These are phyloP conservation scores for Agraylea sexmaculata DNA, from an alignment of 1,140 invertebrate species.

Conservation along the genomic window DNA sequence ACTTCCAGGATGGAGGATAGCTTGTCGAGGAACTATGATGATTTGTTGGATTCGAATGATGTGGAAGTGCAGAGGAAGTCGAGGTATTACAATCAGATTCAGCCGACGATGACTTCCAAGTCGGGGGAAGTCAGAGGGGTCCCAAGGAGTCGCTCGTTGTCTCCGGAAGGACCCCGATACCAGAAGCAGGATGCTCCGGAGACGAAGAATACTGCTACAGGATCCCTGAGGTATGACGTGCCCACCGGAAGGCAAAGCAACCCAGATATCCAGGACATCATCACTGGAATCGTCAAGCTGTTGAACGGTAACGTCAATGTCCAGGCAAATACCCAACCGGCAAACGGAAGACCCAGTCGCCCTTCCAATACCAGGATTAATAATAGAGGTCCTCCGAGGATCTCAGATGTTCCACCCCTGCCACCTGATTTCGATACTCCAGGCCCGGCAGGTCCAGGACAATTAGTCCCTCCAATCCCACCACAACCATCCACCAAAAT, in stretches of 20 bases:
- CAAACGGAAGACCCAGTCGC: constrained; percentile 40
- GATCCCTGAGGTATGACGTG: constrained; percentile 20
- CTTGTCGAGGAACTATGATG: constrained; percentile 28
- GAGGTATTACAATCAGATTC: constrained; percentile 33
- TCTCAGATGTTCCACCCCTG: constrained; percentile 58
- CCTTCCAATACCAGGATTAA: constrained; percentile 65
- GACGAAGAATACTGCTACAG: constrained; percentile 27
- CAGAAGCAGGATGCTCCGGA: constrained; percentile 38
- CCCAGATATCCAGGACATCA: constrained; percentile 81
- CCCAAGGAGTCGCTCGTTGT: constrained; percentile 48
- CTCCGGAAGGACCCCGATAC: constrained; percentile 51
- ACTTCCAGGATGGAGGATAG: constrained; percentile 34
- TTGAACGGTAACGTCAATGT: constrained; percentile 80
- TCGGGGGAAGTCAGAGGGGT: constrained; percentile 63
- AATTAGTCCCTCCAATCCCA: constrained; percentile 25
- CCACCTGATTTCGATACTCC: constrained; percentile 55
- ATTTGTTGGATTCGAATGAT: constrained; percentile 33
- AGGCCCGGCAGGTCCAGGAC: constrained; percentile 32
- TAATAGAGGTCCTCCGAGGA: constrained; percentile 73
- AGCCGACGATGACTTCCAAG: constrained; percentile 33
- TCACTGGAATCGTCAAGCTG: constrained; percentile 79
- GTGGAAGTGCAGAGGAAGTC: constrained; percentile 34
- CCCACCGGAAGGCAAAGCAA: constrained; percentile 40
- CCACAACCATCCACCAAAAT: constrained; percentile 41
- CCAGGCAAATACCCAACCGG: constrained; percentile 51